A percentile compares a stretch with the other conserved stretches of the same genome.
Conservation (phyloP, 2,888 invertebrate genomes). For the Agonopterix alstromeriana region DNA sequence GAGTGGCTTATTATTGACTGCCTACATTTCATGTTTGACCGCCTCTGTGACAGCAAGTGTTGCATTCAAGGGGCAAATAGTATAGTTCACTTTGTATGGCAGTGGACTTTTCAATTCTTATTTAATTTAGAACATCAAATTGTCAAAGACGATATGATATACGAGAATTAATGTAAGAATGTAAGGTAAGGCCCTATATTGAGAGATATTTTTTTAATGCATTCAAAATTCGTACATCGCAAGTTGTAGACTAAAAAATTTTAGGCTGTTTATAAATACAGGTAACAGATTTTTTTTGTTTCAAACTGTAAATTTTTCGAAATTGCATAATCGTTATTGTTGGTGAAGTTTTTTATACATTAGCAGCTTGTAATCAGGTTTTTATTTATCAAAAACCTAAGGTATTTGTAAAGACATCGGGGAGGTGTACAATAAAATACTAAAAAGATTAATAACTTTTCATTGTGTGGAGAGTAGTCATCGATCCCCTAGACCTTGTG, state of each 20-base stretch:
- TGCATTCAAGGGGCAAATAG: slow-evolving; percentile 39
- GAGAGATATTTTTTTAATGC: slow-evolving; percentile 74
- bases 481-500: slow-evolving; percentile 27
- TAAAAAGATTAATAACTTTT: slow-evolving; percentile 47
- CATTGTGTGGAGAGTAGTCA: slow-evolving; percentile 35
- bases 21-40: slow-evolving; percentile 30
- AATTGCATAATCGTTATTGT: slow-evolving; percentile 71
- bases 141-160: slow-evolving; percentile 74
- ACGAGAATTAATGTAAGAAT: slow-evolving; percentile 70
- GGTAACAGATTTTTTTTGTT: slow-evolving; percentile 15
- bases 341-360: slow-evolving; percentile 61
- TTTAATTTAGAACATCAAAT: slow-evolving; percentile 44
- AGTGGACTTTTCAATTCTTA: slow-evolving; percentile 47
- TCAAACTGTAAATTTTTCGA: slow-evolving; percentile 43
- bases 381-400: slow-evolving; percentile 51
- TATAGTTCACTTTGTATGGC: slow-evolving; percentile 41
- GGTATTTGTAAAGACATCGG: slow-evolving; percentile 59
- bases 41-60: slow-evolving; percentile 45
- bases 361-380: slow-evolving; percentile 69
- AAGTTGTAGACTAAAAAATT: slow-evolving; percentile 36
- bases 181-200: slow-evolving; percentile 73
- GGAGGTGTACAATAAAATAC: slow-evolving; percentile 67
- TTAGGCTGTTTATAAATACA: slow-evolving; percentile 34
- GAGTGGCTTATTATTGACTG: slow-evolving; percentile 47
- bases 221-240: slow-evolving; percentile 66